Conservation (phyloP, 2,888 invertebrate species). For the Meteorus cinctellus region DNA sequence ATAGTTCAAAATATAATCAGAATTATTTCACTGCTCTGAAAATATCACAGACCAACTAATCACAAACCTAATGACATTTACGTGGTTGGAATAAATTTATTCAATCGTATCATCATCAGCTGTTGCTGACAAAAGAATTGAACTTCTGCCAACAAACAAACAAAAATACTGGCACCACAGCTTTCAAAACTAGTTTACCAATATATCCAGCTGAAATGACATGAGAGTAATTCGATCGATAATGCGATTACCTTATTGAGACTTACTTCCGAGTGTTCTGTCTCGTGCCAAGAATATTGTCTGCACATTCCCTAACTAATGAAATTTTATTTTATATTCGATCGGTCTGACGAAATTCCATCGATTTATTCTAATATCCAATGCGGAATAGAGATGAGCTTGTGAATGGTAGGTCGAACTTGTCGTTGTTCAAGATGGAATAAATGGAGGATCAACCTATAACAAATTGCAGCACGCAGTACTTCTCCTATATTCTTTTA, state of each 20-base stretch:
- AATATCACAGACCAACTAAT: no score
- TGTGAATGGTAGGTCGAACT: neutral
- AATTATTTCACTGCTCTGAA: no score
- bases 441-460: neutral
- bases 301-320: conserved; percentile 9
- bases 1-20: no score
- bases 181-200: neutral
- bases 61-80: no score
- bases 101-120: neutral
- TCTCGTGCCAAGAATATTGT: conserved; percentile 10
- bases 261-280: neutral
- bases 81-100: neutral
- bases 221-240: conserved; percentile 4
- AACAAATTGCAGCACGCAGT: conserved; percentile 1
- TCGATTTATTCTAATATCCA: conserved; percentile 8
- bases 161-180: neutral
- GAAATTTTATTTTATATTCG: conserved; percentile 6
- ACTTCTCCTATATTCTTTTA: neutral
- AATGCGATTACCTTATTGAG: neutral
- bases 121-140: neutral
- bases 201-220: neutral
- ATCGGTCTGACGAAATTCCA: neutral
- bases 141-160: neutral
- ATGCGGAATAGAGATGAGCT: neutral
- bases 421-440: conserved; percentile 2